A percentile compares a stretch with the other conserved stretches of the same genome.
phyloP scores from a whole-genome alignment of 2,113 vertebrate genomes.

The Panthera leo region DNA sequence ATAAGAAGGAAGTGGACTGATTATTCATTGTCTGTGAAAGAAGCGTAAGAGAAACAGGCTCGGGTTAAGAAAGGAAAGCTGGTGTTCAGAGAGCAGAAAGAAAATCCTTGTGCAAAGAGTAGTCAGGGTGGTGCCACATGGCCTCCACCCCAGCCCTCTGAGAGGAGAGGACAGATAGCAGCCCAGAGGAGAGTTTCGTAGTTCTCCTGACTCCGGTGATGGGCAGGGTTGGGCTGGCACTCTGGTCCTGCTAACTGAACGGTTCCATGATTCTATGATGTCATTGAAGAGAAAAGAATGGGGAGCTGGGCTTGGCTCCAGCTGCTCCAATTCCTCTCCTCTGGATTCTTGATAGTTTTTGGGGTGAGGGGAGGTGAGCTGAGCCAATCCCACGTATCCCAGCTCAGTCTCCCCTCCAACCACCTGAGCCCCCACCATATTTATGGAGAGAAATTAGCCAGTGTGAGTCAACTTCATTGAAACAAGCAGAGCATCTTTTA shows the following conservation, averaged over 20 bases:
- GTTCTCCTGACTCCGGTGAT: not conserved
- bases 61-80: not conserved
- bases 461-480: constrained; percentile 48
- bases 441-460: constrained; percentile 61
- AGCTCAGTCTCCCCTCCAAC: constrained; percentile 65
- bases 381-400: constrained; percentile 23
- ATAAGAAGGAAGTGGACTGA: not conserved
- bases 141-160: not conserved
- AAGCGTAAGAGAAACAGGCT: not conserved
- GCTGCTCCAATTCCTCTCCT: constrained; percentile 20
- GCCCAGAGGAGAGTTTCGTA: not conserved
- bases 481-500: not conserved
- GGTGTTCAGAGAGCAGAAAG: not conserved
- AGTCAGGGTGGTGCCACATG: not conserved
- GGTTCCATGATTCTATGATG: constrained; percentile 70
- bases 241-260: not conserved
- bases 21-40: not conserved
- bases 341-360: constrained; percentile 28
- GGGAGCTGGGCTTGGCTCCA: not conserved
- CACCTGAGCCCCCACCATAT: constrained; percentile 50
- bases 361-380: constrained; percentile 68
- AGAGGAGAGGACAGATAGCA: not conserved
- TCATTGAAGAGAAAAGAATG: constrained; percentile 64
- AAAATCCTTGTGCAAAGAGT: not conserved
- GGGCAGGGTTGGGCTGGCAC: not conserved